Base-by-base conservation (phyloP, 2,797 vertebrate species). In the Steatocranus sp. region DNA sequence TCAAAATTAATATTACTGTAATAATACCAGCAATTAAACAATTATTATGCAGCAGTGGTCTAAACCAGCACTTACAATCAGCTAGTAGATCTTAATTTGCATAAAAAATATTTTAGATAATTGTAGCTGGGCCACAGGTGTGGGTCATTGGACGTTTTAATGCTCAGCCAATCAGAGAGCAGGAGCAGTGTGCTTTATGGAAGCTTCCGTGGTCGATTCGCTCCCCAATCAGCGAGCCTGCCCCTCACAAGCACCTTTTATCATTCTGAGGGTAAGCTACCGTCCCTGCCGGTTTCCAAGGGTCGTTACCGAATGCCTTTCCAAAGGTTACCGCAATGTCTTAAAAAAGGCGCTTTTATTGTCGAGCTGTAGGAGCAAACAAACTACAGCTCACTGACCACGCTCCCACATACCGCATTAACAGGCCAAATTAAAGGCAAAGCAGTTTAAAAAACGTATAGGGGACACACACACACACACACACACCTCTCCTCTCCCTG, bases 51-150 rank as follows among this genome's bases (percentile, higher is more conserved):
- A 6, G 18, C 14, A 36, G 41, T 9, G 17, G 51, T 23, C 11
- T 77, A 20, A 74, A 38, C 75, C 18, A 76, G 27, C 5, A 14
- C 43, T 18, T 75, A 43, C 48, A 76, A 79, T 81, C 18, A 46
- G 23, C 43, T 30, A 30, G 9, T 11, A 11, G 30, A 18, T 25
- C 6, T 20, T 76, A 80, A 86, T 77, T 66, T 79, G 12, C 17
- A 32, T 15, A 46, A 8, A 43, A 23, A 23, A 34, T 83, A 70
- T 85, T 81, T 80, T 43, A 53, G 27, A 11, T 77, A 41, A 86
- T 56, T 68, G 43, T 50, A 12, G 7, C 30, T 73, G 23, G 78
- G 87, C 88, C 84, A 92, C 93, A 94, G 91, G 93, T 94, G 93
- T 73, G 85, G 81, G 9, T 83, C 73, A 84, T 56, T 76, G 68